A percentile compares a stretch with the other conserved stretches of the same genome.
Evolutionary conservation across 2,888 invertebrate species (phyloP).

Genomic region (Rosalia funebris): DNA sequence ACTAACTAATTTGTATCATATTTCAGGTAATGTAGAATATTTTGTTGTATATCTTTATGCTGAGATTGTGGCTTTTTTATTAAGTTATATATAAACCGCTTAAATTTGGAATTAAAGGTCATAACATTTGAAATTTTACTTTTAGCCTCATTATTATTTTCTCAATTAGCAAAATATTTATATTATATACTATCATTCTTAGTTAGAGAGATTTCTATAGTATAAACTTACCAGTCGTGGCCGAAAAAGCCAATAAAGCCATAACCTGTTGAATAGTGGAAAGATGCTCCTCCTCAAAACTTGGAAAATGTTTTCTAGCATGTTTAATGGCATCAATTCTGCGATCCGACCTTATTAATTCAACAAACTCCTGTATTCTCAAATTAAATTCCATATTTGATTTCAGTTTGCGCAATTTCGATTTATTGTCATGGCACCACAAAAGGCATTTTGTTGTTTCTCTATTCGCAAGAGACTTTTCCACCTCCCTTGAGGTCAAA

Average conservation of each 20-base stretch:
- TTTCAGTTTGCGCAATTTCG: conserved; percentile 91
- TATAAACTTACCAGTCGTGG: conserved; percentile 71
- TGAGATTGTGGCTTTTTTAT: no score
- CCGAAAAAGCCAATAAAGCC: conserved; percentile 95
- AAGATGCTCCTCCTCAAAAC: conserved; percentile 86
- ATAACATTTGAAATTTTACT: no score
- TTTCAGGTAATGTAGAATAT: no score
- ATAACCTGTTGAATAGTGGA: conserved; percentile 92
- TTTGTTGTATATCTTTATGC: no score
- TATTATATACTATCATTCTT: no score
- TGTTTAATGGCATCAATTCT: conserved; percentile 94
- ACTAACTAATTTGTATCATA: no score
- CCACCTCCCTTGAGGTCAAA: conserved; percentile 84
- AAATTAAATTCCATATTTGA: conserved; percentile 96
- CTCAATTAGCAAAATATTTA: no score
- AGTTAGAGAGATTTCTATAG: no score
- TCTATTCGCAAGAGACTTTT: conserved; percentile 81
- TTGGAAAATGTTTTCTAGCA: conserved; percentile 91
- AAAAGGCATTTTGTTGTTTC: conserved; percentile 90
- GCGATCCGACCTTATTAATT: conserved; percentile 86
- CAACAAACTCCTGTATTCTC: conserved; percentile 93
- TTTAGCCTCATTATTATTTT: no score
- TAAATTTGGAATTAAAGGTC: no score
- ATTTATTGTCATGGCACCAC: conserved; percentile 98
- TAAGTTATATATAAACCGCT: no score